Evolutionary conservation across 2,888 invertebrate genomes (phyloP).

Genomic region (Drosophila niveifrons): DNA sequence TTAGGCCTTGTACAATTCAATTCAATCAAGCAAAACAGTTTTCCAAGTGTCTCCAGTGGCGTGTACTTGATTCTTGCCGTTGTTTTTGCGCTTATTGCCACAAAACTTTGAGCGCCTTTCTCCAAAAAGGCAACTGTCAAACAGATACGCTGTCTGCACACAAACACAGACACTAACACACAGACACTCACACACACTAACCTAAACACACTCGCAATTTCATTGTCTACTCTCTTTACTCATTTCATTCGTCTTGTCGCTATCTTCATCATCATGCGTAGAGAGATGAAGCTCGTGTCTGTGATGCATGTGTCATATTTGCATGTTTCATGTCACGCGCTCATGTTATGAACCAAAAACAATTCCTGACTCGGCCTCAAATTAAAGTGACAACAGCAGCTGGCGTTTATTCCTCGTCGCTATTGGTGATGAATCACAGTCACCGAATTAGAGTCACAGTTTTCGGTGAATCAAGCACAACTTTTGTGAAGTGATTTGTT

Average conservation of each 20-base stretch:
- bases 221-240: conserved; percentile 14
- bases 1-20: conserved; percentile 73
- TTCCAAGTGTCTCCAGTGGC: conserved; percentile 79
- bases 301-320: conserved; percentile 47
- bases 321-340: conserved; percentile 57
- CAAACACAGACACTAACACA: conserved; percentile 4
- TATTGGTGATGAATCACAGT: conserved; percentile 4
- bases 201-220: background rate
- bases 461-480: background rate
- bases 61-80: conserved; percentile 72
- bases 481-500: background rate
- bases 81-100: conserved; percentile 40
- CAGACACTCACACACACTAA: background rate
- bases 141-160: conserved; percentile 37
- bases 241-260: background rate
- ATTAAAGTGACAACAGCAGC: conserved; percentile 59
- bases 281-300: conserved; percentile 16
- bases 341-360: conserved; percentile 41
- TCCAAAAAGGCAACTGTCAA: conserved; percentile 32
- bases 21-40: conserved; percentile 79
- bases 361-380: conserved; percentile 41
- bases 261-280: conserved; percentile 14
- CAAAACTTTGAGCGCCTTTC: conserved; percentile 22
- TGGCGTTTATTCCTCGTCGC: conserved; percentile 35
- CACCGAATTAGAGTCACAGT: background rate